Conservation (phyloP, 2,113 vertebrate genomes). For the Onychostoma macrolepis region DNA sequence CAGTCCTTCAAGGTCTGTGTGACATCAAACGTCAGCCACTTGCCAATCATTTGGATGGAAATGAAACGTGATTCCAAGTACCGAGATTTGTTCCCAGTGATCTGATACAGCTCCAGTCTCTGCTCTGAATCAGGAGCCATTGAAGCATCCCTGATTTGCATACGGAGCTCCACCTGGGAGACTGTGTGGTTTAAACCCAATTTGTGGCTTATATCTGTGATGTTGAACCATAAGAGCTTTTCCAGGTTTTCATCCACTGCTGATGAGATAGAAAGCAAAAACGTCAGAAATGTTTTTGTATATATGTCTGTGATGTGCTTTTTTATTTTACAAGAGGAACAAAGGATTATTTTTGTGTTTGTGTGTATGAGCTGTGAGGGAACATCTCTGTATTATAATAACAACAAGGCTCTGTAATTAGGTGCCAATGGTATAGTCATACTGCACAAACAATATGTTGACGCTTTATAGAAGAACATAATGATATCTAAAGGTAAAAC, state of each 20-base stretch:
- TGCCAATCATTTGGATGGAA: not conserved
- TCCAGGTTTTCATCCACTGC: not conserved
- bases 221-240: slow-evolving; percentile 58
- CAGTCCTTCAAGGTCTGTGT: slow-evolving; percentile 73
- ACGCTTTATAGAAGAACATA: not conserved
- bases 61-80: slow-evolving; percentile 76
- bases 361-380: too few species aligned
- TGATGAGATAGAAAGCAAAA: slow-evolving; percentile 5
- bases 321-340: not conserved
- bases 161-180: slow-evolving; percentile 75
- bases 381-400: too few species aligned
- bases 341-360: not conserved
- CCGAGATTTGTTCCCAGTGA: slow-evolving; percentile 57
- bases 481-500: not conserved
- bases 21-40: slow-evolving; percentile 81
- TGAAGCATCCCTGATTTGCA: slow-evolving; percentile 57
- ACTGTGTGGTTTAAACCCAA: slow-evolving; percentile 60
- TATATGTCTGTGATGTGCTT: not conserved
- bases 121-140: slow-evolving; percentile 49
- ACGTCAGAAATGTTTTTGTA: not conserved
- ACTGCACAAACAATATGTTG: not conserved
- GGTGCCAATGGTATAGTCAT: not conserved
- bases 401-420: not conserved
- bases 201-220: slow-evolving; percentile 59
- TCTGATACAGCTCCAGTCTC: slow-evolving; percentile 76